A percentile compares a stretch with the other conserved stretches of the same genome.
These are phyloP conservation scores for Epicampocera succincta DNA, from an alignment of 2,888 invertebrate genomes.

Conservation along the genomic window DNA sequence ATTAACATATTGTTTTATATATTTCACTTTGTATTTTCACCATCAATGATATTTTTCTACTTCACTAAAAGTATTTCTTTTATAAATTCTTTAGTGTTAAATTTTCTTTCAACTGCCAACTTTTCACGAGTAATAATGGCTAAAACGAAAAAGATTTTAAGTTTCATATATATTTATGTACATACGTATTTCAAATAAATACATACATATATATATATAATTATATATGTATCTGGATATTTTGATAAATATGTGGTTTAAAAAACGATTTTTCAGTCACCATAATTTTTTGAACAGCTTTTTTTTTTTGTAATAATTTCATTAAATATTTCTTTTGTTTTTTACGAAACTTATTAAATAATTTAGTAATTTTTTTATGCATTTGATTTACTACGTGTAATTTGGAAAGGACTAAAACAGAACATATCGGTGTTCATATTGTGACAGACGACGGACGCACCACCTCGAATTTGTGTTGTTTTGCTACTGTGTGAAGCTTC, in stretches of 20 bases:
- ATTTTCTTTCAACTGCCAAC: neutral
- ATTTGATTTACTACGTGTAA: slow-evolving; percentile 71
- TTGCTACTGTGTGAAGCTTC: slow-evolving; percentile 62
- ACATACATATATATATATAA: too few relatives aligned
- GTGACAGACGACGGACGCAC: slow-evolving; percentile 74
- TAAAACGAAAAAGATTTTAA: too few relatives aligned
- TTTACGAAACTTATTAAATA: slow-evolving; percentile 19
- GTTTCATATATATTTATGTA: too few relatives aligned
- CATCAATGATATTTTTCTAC: neutral
- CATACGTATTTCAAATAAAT: too few relatives aligned
- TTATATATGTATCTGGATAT: too few relatives aligned
- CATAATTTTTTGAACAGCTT: neutral
- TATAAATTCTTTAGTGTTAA: neutral
- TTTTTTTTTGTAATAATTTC: slow-evolving; percentile 9
- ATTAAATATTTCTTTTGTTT: neutral
- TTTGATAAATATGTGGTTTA: too few relatives aligned
- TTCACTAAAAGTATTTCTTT: slow-evolving; percentile 22
- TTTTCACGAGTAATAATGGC: too few relatives aligned
- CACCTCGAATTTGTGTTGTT: slow-evolving; percentile 70
- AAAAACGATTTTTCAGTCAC: slow-evolving; percentile 9
- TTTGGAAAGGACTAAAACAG: slow-evolving; percentile 74
- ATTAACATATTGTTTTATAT: slow-evolving; percentile 34
- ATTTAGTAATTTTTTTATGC: slow-evolving; percentile 15
- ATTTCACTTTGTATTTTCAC: neutral
- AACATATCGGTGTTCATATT: slow-evolving; percentile 73